Evolutionary conservation across 2,888 invertebrate genomes (phyloP).

Genomic region (Napeogenes inachia): DNA sequence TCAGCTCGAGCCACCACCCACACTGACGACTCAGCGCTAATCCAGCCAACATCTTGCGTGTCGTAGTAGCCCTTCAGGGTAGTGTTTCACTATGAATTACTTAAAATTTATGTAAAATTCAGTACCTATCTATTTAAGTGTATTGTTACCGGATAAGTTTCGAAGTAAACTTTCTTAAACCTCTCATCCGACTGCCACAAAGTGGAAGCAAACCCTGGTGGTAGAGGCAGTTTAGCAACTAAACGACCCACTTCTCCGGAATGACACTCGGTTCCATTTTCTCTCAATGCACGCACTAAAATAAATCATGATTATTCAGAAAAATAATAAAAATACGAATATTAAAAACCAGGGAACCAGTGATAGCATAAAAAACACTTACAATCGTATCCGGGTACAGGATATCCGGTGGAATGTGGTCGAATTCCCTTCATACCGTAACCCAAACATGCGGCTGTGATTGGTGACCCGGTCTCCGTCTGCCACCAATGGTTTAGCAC

Average conservation of each 20-base stretch:
- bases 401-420: constrained; percentile 88
- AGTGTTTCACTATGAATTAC: too few species aligned
- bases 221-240: constrained; percentile 89
- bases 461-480: constrained; percentile 94
- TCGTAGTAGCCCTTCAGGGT: constrained; percentile 88
- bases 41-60: constrained; percentile 96
- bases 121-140: not conserved
- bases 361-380: constrained; percentile 38
- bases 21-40: constrained; percentile 88
- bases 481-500: constrained; percentile 98
- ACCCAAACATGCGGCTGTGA: constrained; percentile 90
- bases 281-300: constrained; percentile 57
- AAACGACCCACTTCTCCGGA: constrained; percentile 89
- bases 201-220: constrained; percentile 91
- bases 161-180: constrained; percentile 89
- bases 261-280: constrained; percentile 83
- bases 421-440: constrained; percentile 83
- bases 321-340: too few species aligned
- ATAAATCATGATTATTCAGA: constrained; percentile 4
- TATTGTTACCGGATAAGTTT: constrained; percentile 83
- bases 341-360: too few species aligned
- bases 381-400: constrained; percentile 93
- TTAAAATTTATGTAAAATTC: not conserved
- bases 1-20: constrained; percentile 95
- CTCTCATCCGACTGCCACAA: constrained; percentile 88